Evolutionary conservation across 1,140 invertebrate genomes (phyloP).

Genomic region (Lasaia peninsularis): DNA sequence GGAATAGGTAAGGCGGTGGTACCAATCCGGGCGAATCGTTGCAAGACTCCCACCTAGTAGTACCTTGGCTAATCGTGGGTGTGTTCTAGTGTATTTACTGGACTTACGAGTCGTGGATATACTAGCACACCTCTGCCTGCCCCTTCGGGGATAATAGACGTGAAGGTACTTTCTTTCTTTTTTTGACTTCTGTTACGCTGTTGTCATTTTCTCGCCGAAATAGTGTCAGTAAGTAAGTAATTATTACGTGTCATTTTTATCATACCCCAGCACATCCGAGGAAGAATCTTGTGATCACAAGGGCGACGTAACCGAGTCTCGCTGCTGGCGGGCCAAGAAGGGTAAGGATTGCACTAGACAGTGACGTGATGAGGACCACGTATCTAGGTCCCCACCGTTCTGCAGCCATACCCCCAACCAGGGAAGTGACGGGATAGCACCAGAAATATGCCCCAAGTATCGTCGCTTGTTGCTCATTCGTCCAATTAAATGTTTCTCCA

Average conservation of each 20-base stretch:
- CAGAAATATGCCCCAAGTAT: constrained; percentile 84
- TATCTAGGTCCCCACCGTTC: constrained; percentile 85
- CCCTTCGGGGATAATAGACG: too few relatives aligned
- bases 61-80: too few relatives aligned
- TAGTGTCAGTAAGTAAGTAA: not conserved
- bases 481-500: constrained; percentile 77
- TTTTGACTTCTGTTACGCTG: too few relatives aligned
- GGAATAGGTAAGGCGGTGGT: too few relatives aligned
- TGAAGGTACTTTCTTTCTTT: too few relatives aligned
- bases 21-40: too few relatives aligned
- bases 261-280: constrained; percentile 83
- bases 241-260: not conserved
- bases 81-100: too few relatives aligned
- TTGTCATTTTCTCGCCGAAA: not conserved
- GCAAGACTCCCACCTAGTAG: too few relatives aligned
- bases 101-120: too few relatives aligned
- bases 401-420: constrained; percentile 84
- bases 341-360: constrained; percentile 84
- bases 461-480: constrained; percentile 79
- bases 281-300: constrained; percentile 81
- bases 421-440: constrained; percentile 78
- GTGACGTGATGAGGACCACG: constrained; percentile 82
- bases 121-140: too few relatives aligned
- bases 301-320: constrained; percentile 78
- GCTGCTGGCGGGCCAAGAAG: constrained; percentile 82